Evolutionary conservation across 2,888 invertebrate species (phyloP).

Genomic region (Drosophila seclusa): DNA sequence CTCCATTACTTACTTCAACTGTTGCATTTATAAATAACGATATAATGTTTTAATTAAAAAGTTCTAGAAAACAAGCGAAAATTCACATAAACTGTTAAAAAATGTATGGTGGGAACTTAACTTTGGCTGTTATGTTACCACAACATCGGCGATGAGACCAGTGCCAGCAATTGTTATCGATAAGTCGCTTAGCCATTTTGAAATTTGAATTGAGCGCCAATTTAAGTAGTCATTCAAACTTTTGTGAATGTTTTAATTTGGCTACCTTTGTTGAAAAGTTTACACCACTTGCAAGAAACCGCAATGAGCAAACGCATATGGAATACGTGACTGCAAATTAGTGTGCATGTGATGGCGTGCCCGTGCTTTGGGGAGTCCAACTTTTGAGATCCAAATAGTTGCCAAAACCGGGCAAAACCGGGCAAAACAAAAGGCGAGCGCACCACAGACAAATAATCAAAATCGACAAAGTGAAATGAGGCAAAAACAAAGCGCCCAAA

Average conservation of each 20-base stretch:
- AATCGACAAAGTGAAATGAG: conserved; percentile 78
- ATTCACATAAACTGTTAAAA: not conserved
- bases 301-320: conserved; percentile 42
- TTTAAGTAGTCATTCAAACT: conserved; percentile 13
- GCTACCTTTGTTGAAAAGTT: conserved; percentile 48
- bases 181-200: conserved; percentile 1
- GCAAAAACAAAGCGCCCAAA: conserved; percentile 77
- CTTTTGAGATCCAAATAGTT: conserved; percentile 76
- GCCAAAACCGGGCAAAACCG: conserved; percentile 24
- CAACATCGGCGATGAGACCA: not conserved
- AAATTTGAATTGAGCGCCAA: conserved; percentile 20
- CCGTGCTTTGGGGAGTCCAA: conserved; percentile 25
- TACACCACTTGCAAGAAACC: conserved; percentile 49
- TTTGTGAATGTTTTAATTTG: not conserved
- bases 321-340: conserved; percentile 31
- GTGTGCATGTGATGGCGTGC: conserved; percentile 1
- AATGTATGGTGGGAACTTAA: not conserved
- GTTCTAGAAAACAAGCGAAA: not conserved
- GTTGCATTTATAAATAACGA: not conserved
- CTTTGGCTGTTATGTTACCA: not conserved
- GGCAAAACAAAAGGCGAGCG: conserved; percentile 50
- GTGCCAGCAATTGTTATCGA: conserved; percentile 9
- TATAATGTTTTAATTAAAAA: not conserved
- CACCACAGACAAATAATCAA: conserved; percentile 78
- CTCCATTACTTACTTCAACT: not conserved